Evolutionary conservation across 2,888 invertebrate genomes (phyloP), one percentile per base, ranked within the genome.

Genomic region (Nemoura dubitans): DNA sequence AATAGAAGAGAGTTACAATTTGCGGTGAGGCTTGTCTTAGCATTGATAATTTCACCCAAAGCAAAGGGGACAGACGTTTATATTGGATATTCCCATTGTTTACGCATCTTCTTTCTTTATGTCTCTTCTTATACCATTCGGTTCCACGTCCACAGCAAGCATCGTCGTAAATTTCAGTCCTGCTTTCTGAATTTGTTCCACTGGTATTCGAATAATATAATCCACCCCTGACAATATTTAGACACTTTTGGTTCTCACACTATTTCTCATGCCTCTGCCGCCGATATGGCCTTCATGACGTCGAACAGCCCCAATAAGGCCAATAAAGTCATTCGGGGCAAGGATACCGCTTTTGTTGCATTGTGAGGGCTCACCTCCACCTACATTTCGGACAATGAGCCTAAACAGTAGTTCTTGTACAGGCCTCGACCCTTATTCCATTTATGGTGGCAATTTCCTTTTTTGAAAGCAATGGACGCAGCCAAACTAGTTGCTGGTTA

Each of bases 321-420:
- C 83, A 83, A 83, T 83, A 83, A 83, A 83, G 83, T 83, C 29
- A 83, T 83, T 83, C 36, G 36, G 83, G 36, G 36, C 83, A 83
- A 30, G 83, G 83, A 42, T 78, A 14, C 27, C 78, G 78, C 27
- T 78, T 27, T 78, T 78, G 78, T 42, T 83, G 82, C 21, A 16
- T 59, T 59, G 59, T 59, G 14, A 14, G 59, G 59, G 59, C 59
- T 42, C 30, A 25, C 83, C 83, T 36, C 83, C 83, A 83, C 83
- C 83, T 83, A 83, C 26, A 83, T 83, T 59, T 78, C 25, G 25
- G 26, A 83, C 83, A 83, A 83, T 83, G 83, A 16, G 43, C 43
- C 26, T 26, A 83, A 78, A 78, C 78, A 78, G 78, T 78, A 78
- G 78, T 78, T 78, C 59, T 59, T 59, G 59, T 59, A 59, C 6